A percentile compares a stretch with the other conserved stretches of the same genome.
Evolutionary conservation across 2,797 vertebrate species (phyloP).

Genomic region (Rhinella marina): DNA sequence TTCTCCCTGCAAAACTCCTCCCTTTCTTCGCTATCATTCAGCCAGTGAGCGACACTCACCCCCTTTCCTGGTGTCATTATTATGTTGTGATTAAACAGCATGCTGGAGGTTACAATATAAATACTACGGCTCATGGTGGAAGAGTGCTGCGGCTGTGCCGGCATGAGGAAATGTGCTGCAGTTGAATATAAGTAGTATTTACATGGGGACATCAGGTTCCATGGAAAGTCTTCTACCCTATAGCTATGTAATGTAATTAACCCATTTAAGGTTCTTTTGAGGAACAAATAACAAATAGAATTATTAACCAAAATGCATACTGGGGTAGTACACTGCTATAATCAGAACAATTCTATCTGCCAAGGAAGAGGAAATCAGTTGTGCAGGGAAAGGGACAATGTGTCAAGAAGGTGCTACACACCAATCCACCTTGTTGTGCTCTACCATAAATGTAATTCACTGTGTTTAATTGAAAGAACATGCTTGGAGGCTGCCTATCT

Average conservation of each 20-base stretch:
- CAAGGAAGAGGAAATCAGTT: background rate
- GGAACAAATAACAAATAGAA: background rate
- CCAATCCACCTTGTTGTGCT: background rate
- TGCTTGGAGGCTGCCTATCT: background rate
- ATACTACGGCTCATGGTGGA: background rate
- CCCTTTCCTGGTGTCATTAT: constrained; percentile 50
- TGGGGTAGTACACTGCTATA: background rate
- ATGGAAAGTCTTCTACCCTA: background rate
- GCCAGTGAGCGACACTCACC: constrained; percentile 17
- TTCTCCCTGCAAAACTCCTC: constrained; percentile 45
- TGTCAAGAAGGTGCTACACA: background rate
- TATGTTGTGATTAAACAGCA: constrained; percentile 52
- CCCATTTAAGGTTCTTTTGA: background rate
- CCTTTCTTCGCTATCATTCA: constrained; percentile 52
- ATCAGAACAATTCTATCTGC: background rate
- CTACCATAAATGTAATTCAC: background rate
- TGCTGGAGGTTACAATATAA: constrained; percentile 48
- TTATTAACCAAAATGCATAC: background rate
- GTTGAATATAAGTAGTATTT: background rate
- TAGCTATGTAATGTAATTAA: background rate
- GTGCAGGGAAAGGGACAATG: background rate
- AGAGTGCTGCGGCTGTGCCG: background rate
- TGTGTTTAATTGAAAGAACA: background rate
- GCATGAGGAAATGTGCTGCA: background rate
- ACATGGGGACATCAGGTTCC: background rate